Evolutionary conservation across 2,888 invertebrate genomes (phyloP).

Genomic region (Sminthurinus aureus): DNA sequence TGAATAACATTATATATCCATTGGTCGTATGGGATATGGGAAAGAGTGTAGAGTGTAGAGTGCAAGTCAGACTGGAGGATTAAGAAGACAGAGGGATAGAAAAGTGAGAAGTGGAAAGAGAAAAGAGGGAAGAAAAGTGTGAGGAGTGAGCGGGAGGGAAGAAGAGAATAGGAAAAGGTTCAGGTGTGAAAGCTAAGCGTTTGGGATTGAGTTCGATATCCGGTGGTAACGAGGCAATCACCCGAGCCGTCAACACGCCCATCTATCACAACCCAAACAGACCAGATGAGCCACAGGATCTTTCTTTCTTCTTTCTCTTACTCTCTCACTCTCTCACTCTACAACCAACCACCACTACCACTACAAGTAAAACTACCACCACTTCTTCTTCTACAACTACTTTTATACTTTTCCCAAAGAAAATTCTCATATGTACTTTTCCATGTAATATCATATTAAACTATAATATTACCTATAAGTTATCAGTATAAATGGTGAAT

Average conservation of each 20-base stretch:
- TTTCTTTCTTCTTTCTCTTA: constrained; percentile 36
- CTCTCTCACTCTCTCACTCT: constrained; percentile 26
- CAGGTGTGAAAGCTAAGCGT: constrained; percentile 60
- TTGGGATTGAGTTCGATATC: constrained; percentile 61
- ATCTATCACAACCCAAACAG: constrained; percentile 57
- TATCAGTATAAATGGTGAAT: too few species aligned
- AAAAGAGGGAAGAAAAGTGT: neutral
- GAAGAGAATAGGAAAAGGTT: constrained; percentile 47
- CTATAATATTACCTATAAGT: too few species aligned
- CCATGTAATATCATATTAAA: too few species aligned
- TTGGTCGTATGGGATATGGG: neutral
- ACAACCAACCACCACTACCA: too few species aligned
- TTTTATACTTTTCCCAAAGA: too few species aligned
- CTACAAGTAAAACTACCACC: too few species aligned
- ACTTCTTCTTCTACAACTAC: too few species aligned
- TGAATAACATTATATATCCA: neutral
- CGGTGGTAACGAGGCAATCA: constrained; percentile 61
- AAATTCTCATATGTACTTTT: too few species aligned
- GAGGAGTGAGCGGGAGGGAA: neutral
- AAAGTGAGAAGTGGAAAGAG: neutral
- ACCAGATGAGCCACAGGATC: constrained; percentile 50
- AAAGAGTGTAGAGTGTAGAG: neutral
- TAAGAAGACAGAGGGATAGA: neutral
- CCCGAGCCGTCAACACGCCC: constrained; percentile 60
- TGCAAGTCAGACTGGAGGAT: constrained; percentile 36